phyloP scores from a whole-genome alignment of 2,888 invertebrate genomes.

The Aplocera efformata region DNA sequence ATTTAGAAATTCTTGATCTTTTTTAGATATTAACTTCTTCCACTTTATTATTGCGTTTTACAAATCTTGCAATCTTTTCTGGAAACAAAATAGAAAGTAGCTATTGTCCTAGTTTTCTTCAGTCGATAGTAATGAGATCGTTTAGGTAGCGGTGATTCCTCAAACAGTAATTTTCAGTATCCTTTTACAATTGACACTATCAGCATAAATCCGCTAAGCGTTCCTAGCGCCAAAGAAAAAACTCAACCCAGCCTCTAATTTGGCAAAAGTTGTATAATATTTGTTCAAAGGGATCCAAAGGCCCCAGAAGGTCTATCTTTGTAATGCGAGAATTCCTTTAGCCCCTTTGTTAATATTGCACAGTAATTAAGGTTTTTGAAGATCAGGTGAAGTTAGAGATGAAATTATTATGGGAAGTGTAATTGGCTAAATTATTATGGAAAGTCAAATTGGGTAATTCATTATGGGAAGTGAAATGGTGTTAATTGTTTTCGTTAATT shows the following conservation, averaged over 20 bases:
- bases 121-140: too few relatives aligned
- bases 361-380: conserved; percentile 27
- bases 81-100: too few relatives aligned
- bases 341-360: conserved; percentile 27
- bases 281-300: conserved; percentile 20
- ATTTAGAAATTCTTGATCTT: too few relatives aligned
- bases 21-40: too few relatives aligned
- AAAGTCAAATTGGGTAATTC: neutral
- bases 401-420: conserved; percentile 15
- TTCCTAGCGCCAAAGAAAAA: conserved; percentile 20
- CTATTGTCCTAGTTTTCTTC: too few relatives aligned
- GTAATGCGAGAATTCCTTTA: conserved; percentile 30
- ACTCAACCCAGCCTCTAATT: conserved; percentile 26
- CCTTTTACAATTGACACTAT: too few relatives aligned
- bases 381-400: conserved; percentile 21
- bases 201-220: conserved; percentile 7
- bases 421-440: conserved; percentile 4
- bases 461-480: conserved; percentile 3
- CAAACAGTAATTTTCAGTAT: too few relatives aligned
- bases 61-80: too few relatives aligned
- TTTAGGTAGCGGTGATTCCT: too few relatives aligned
- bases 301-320: conserved; percentile 25
- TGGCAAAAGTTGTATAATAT: conserved; percentile 28
- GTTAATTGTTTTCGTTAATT: conserved; percentile 10
- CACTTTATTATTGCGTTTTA: too few relatives aligned